Conservation (phyloP, 2,797 vertebrate genomes). For the Falco novaeseelandiae region DNA sequence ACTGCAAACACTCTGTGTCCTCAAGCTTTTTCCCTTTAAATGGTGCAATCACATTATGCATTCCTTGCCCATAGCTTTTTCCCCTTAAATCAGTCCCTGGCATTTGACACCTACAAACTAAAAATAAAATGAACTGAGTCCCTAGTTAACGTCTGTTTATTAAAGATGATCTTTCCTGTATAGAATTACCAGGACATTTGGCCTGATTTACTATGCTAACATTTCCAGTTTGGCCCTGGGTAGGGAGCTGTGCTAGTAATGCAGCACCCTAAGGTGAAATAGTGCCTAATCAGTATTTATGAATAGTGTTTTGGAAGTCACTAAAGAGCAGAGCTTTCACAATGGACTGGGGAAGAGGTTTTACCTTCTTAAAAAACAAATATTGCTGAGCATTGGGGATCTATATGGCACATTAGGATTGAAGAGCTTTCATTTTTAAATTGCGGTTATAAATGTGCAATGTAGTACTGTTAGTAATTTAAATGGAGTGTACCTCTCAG, state of each 20-base stretch:
- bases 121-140: constrained; percentile 26
- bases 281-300: constrained; percentile 77
- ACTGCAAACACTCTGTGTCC: neutral
- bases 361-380: constrained; percentile 66
- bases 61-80: neutral
- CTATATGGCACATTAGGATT: constrained; percentile 13
- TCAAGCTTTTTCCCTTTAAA: neutral
- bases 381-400: constrained; percentile 59
- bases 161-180: constrained; percentile 70
- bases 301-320: constrained; percentile 73
- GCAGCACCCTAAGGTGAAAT: constrained; percentile 61
- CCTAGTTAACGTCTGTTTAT: constrained; percentile 65
- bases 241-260: constrained; percentile 37
- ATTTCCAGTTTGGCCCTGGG: constrained; percentile 53
- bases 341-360: constrained; percentile 19
- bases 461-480: constrained; percentile 71
- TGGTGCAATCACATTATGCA: neutral
- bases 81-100: neutral
- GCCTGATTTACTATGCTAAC: constrained; percentile 72
- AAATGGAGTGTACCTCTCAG: constrained; percentile 68
- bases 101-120: constrained; percentile 45
- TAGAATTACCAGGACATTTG: constrained; percentile 37
- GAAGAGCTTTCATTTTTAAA: constrained; percentile 59
- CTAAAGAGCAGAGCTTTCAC: constrained; percentile 62
- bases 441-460: constrained; percentile 69